phyloP scores from a whole-genome alignment of 2,888 invertebrate species.

The Onchidella celtica region DNA sequence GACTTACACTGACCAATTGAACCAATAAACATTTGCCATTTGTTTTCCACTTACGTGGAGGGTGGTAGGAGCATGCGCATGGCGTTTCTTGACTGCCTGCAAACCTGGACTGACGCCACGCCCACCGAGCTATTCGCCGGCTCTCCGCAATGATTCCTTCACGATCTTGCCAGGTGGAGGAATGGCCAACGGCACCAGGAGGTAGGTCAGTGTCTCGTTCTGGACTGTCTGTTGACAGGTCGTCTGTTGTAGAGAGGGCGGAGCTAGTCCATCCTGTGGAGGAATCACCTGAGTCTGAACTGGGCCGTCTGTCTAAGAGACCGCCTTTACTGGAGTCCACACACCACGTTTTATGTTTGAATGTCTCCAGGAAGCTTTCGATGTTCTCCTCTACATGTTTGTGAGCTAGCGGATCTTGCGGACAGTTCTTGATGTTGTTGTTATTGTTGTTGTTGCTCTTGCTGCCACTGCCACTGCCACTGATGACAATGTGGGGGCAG shows the following conservation, averaged over 20 bases:
- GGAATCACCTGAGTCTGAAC: conserved; percentile 60
- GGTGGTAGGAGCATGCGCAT: conserved; percentile 49
- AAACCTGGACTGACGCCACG: conserved; percentile 52
- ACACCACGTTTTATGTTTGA: conserved; percentile 68
- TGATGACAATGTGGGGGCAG: conserved; percentile 44
- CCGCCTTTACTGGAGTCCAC: conserved; percentile 56
- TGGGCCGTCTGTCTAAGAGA: conserved; percentile 54
- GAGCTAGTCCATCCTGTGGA: conserved; percentile 69
- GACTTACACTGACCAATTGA: too few relatives aligned
- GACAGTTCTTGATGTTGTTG: conserved; percentile 29
- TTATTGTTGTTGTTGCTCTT: conserved; percentile 42
- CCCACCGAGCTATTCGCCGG: conserved; percentile 57
- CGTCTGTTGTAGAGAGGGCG: conserved; percentile 65
- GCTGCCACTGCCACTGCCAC: conserved; percentile 23
- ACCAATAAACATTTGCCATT: too few relatives aligned
- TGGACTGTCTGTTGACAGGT: conserved; percentile 61
- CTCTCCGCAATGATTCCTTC: conserved; percentile 58
- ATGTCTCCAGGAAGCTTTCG: conserved; percentile 73
- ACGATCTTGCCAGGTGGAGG: conserved; percentile 36
- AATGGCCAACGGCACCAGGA: neutral
- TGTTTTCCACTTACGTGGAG: conserved; percentile 44
- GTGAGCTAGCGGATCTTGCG: conserved; percentile 49
- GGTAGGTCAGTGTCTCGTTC: conserved; percentile 48
- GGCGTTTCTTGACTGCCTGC: conserved; percentile 44
- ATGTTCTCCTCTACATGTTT: conserved; percentile 73